Evolutionary conservation across 2,888 invertebrate genomes (phyloP).

Genomic region (Orgyia antiqua): DNA sequence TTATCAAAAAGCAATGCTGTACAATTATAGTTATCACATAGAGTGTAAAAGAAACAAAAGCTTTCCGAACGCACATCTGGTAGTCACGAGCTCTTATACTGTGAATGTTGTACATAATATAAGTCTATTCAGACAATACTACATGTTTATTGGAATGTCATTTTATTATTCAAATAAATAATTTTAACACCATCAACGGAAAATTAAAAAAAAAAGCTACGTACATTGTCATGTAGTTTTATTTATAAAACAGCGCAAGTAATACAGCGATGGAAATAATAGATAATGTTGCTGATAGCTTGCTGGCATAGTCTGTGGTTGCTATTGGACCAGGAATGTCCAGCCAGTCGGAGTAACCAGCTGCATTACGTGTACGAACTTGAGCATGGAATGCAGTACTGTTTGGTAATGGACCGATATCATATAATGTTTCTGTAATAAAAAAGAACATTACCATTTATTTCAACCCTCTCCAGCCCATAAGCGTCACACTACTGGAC

Average conservation of each 20-base stretch:
- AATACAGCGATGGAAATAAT: too few relatives aligned
- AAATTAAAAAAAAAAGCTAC: background rate
- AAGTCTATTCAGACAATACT: too few relatives aligned
- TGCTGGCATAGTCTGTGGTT: constrained; percentile 32
- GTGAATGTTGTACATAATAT: too few relatives aligned
- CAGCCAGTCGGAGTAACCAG: constrained; percentile 61
- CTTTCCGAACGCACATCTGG: too few relatives aligned
- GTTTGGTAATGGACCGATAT: constrained; percentile 47
- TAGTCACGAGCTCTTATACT: too few relatives aligned
- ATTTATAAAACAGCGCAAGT: constrained; percentile 24
- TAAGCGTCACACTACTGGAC: too few relatives aligned
- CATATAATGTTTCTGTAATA: constrained; percentile 46
- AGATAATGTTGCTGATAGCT: constrained; percentile 14
- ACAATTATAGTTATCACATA: too few relatives aligned
- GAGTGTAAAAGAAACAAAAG: too few relatives aligned
- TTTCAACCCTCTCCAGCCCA: background rate
- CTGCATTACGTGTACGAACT: constrained; percentile 54
- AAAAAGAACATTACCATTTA: constrained; percentile 5
- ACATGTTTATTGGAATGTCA: background rate
- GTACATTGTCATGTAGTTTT: too few relatives aligned
- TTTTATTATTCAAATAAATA: background rate
- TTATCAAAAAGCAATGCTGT: too few relatives aligned
- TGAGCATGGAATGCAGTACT: constrained; percentile 51
- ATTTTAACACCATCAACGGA: background rate
- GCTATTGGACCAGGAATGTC: constrained; percentile 28